Conservation (phyloP, 2,888 invertebrate genomes). For the Eristalinus aeneus region DNA sequence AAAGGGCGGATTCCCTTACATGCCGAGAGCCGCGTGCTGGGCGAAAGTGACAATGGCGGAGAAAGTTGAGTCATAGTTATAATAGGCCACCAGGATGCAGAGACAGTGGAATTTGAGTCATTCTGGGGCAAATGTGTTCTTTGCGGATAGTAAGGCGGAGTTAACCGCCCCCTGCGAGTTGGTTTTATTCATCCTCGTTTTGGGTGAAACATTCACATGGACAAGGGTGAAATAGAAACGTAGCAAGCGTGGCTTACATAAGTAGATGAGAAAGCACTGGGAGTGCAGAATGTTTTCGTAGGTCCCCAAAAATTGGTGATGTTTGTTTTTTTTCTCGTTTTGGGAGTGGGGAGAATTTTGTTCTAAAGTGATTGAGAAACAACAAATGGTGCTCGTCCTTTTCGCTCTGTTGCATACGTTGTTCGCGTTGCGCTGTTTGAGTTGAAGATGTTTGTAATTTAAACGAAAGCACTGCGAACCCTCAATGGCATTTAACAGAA, state of each 20-base stretch:
- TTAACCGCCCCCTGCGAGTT: neutral
- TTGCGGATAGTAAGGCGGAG: neutral
- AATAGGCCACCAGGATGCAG: slow-evolving; percentile 37
- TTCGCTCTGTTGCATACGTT: no score
- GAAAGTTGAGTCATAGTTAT: slow-evolving; percentile 57
- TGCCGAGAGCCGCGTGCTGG: neutral
- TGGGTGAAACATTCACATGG: slow-evolving; percentile 26
- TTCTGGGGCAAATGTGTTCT: neutral
- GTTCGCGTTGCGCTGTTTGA: no score
- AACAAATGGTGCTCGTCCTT: no score
- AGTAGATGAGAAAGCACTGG: slow-evolving; percentile 39
- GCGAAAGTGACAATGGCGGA: slow-evolving; percentile 41
- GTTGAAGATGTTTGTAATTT: no score
- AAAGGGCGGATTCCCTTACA: neutral
- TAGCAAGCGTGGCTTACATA: slow-evolving; percentile 58
- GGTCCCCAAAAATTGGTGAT: neutral
- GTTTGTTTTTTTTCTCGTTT: neutral
- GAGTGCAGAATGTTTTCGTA: slow-evolving; percentile 17
- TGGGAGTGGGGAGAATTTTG: neutral
- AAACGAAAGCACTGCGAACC: no score
- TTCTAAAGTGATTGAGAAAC: neutral
- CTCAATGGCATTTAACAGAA: no score
- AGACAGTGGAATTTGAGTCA: slow-evolving; percentile 11
- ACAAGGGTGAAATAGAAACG: slow-evolving; percentile 32
- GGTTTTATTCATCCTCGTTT: neutral